These are phyloP conservation scores for Diploptera punctata DNA, from an alignment of 2,888 invertebrate genomes.

Conservation along the genomic window DNA sequence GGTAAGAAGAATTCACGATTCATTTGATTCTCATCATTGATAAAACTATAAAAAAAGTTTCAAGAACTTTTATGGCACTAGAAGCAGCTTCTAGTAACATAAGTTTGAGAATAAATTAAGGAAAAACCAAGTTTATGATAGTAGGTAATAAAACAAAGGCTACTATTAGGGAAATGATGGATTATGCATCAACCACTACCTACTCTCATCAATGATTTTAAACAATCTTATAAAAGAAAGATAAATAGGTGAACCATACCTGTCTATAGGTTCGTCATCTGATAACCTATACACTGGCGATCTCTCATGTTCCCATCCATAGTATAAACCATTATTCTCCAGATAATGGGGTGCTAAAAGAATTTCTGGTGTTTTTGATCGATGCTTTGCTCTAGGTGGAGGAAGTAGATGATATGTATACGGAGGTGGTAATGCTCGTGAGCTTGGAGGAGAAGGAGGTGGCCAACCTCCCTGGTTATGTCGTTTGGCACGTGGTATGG, in stretches of 20 bases:
- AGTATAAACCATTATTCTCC: conserved; percentile 59
- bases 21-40: no score
- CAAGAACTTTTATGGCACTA: no score
- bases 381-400: conserved; percentile 65
- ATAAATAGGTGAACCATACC: conserved; percentile 44
- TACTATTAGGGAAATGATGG: no score
- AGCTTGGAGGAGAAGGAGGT: conserved; percentile 47
- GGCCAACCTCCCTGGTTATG: conserved; percentile 64
- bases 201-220: no score
- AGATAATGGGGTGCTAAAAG: conserved; percentile 77
- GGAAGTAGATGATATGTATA: conserved; percentile 50
- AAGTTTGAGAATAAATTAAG: no score
- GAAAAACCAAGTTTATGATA: no score
- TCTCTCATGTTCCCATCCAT: conserved; percentile 57
- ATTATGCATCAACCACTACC: no score
- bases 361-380: conserved; percentile 79
- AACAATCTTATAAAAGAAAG: no score
- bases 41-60: no score
- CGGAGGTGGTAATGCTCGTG: conserved; percentile 49
- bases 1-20: no score
- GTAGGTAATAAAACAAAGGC: no score
- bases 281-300: conserved; percentile 46
- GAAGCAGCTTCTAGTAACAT: no score
- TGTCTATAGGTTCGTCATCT: conserved; percentile 47
- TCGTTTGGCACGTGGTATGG: conserved; percentile 74